Conservation (phyloP, 1,140 invertebrate genomes). For the Drosophila guanche region DNA sequence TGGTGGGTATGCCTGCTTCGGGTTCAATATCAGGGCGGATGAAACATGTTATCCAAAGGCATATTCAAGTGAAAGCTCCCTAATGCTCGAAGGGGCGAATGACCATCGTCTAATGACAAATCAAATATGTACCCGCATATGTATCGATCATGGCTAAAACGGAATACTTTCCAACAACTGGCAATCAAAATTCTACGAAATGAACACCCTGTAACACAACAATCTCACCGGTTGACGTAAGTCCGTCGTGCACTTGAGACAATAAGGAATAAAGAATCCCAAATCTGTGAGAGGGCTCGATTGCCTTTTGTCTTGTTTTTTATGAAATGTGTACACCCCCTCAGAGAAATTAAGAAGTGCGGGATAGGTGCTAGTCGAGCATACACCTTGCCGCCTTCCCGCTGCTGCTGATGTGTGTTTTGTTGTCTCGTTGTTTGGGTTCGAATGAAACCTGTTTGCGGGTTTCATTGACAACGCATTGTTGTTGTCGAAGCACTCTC, state of each 20-base stretch:
- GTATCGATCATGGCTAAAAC: too few relatives aligned
- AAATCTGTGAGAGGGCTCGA: background rate
- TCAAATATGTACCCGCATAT: too few relatives aligned
- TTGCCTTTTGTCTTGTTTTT: slow-evolving; percentile 26
- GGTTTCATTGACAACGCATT: slow-evolving; percentile 59
- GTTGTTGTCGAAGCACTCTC: slow-evolving; percentile 12
- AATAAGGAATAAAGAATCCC: too few relatives aligned
- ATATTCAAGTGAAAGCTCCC: too few relatives aligned
- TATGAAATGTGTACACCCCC: slow-evolving; percentile 16
- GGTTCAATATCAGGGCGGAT: slow-evolving; percentile 31
- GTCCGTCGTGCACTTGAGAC: too few relatives aligned
- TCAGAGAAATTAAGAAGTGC: slow-evolving; percentile 2
- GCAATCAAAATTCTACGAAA: too few relatives aligned
- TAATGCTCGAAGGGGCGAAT: too few relatives aligned
- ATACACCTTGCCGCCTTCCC: slow-evolving; percentile 19
- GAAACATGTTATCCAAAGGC: background rate
- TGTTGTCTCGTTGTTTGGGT: slow-evolving; percentile 23
- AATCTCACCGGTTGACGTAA: too few relatives aligned
- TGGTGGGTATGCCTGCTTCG: background rate
- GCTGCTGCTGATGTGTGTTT: slow-evolving; percentile 33
- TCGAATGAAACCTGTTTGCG: slow-evolving; percentile 54
- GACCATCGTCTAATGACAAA: too few relatives aligned
- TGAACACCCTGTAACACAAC: too few relatives aligned
- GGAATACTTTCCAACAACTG: too few relatives aligned
- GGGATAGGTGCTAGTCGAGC: slow-evolving; percentile 37